A percentile compares a stretch with the other conserved stretches of the same genome.
These are phyloP conservation scores for Anableps anableps DNA, from an alignment of 2,797 vertebrate species.

Conservation along the genomic window DNA sequence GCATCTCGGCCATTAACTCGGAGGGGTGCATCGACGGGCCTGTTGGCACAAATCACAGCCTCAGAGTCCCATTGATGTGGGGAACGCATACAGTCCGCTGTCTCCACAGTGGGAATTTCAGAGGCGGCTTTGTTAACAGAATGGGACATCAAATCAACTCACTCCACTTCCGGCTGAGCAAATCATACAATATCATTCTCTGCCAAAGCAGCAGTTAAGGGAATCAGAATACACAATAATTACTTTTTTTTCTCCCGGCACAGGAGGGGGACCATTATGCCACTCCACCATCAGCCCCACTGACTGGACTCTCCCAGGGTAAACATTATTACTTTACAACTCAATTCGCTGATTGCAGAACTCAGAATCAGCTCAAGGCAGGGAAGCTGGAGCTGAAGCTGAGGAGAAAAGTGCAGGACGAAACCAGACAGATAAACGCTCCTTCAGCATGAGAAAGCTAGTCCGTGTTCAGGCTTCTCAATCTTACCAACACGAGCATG, in stretches of 20 bases:
- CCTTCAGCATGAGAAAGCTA: not conserved
- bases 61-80: constrained; percentile 93
- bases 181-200: constrained; percentile 98
- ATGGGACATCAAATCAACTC: constrained; percentile 98
- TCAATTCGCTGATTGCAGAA: constrained; percentile 77
- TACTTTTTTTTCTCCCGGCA: constrained; percentile 90
- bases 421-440: constrained; percentile 24
- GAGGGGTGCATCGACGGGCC: constrained; percentile 99
- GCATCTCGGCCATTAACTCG: constrained; percentile 99
- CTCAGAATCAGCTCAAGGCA: constrained; percentile 62
- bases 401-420: constrained; percentile 35
- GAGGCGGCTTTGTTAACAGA: constrained; percentile 98
- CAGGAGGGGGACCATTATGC: constrained; percentile 88
- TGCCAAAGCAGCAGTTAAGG: constrained; percentile 91
- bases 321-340: constrained; percentile 78
- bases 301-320: constrained; percentile 82
- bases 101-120: constrained; percentile 92
- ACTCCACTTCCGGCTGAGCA: constrained; percentile 98
- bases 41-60: constrained; percentile 97
- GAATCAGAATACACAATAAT: constrained; percentile 97
- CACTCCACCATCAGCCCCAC: constrained; percentile 85
- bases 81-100: constrained; percentile 87
- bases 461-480: not conserved
- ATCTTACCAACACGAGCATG: not conserved
- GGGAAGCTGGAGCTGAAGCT: constrained; percentile 40